Base-by-base conservation (phyloP, 2,113 vertebrate species). In the Eptatretus burgeri region DNA sequence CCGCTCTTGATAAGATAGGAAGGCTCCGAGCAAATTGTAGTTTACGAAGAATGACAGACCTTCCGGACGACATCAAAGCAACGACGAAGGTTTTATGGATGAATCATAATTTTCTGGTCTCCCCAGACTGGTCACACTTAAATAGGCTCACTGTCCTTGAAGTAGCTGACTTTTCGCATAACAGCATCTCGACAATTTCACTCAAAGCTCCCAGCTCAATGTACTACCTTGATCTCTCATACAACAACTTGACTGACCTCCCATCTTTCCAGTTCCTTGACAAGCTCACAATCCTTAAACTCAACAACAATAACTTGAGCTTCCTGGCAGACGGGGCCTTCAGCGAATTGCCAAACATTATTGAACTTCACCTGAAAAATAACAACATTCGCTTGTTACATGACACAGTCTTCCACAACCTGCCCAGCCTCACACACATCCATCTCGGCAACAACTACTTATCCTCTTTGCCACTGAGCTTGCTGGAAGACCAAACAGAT, bases 1-100 rank as follows among this genome's bases (percentile, higher is more conserved):
- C 19, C 19, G 56, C n/a, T 20, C 56, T 20, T 20, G 56, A 60
- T 20, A 60, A 60, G n/a, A 20, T 11, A 20, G 56, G 56, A n/a
- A n/a, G 56, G n/a, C 56, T 60, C 56, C 56, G 56, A 60, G 56
- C 56, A 17, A 60, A 60, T 20, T 60, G 56, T 20, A 60, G 56
- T 20, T 60, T 20, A 2, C 56, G 56, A 20, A 20, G 56, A 2
- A n/a, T 60, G 56, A n/a, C n/a, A 20, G 56, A 60, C 19, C 19
- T 60, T 20, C 56, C 56, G 10, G 20, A n/a, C 9, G 20, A 60
- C 56, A n/a, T 60, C n/a, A 13, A 20, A 60, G 20, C 12, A 20
- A 20, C n/a, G 10, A 60, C 19, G 10, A 60, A 60, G 56, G 56
- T 60, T 20, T 20, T 60, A 20, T 60, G 56, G 56, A 11, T 60